phyloP scores from a whole-genome alignment of 92 coral and sea anemone species.

The Phenganax stokvisi region DNA sequence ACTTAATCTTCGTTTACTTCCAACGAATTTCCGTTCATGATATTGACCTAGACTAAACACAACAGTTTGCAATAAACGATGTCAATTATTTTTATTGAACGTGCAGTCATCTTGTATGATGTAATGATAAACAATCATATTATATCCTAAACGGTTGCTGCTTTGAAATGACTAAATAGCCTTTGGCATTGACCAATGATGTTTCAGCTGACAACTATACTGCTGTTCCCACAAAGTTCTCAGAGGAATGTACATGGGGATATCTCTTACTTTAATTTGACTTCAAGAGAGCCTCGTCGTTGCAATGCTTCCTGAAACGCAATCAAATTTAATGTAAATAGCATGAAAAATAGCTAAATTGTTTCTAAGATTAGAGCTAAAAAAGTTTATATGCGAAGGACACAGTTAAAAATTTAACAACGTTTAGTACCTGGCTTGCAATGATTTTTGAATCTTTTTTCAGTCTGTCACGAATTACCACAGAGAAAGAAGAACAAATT shows the following conservation, averaged over 20 bases:
- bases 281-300: conserved; percentile 54
- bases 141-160: too few relatives aligned
- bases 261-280: conserved; percentile 55
- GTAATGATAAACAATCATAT: too few relatives aligned
- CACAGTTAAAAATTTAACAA: background rate
- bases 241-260: too few relatives aligned
- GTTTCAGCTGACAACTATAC: too few relatives aligned
- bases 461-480: conserved; percentile 39
- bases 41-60: conserved; percentile 17
- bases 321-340: too few relatives aligned
- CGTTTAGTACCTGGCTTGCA: conserved; percentile 63
- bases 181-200: background rate
- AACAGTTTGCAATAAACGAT: background rate
- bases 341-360: too few relatives aligned
- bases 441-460: conserved; percentile 57
- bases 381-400: background rate
- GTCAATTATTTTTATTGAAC: background rate
- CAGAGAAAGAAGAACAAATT: background rate
- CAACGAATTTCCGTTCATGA: conserved; percentile 56
- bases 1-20: conserved; percentile 68
- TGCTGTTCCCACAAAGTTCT: too few relatives aligned
- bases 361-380: background rate
- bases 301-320: conserved; percentile 60
- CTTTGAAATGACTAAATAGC: background rate
- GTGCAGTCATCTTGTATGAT: too few relatives aligned